Evolutionary conservation across 2,113 vertebrate genomes (phyloP).

Genomic region (Herpailurus yagouaroundi): DNA sequence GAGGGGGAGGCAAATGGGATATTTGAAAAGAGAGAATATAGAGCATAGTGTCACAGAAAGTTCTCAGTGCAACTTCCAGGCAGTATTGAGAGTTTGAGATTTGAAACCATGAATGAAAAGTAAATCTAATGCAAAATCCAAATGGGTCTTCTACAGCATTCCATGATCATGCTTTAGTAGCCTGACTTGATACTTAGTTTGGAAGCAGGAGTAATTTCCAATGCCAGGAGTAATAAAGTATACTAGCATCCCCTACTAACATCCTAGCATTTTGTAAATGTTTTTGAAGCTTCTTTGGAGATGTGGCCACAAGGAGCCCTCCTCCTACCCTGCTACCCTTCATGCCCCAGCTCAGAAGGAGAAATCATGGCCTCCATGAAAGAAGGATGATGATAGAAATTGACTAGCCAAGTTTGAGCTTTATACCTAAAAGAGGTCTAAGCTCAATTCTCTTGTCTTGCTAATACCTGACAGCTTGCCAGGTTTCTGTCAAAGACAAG

Average conservation of each 20-base stretch:
- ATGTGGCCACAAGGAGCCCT: not conserved
- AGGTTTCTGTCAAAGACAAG: not conserved
- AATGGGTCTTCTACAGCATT: not conserved
- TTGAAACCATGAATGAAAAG: not conserved
- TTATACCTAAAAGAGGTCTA: not conserved
- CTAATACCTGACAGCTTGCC: not conserved
- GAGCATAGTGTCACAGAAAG: not conserved
- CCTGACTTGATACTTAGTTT: not conserved
- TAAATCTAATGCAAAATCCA: not conserved
- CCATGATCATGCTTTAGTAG: not conserved
- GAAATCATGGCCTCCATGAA: not conserved
- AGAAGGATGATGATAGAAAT: not conserved
- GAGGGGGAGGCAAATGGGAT: not conserved
- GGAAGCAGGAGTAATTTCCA: not conserved
- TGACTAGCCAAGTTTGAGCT: not conserved
- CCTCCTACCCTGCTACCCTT: not conserved
- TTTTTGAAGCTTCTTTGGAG: not conserved
- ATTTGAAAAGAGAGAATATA: not conserved
- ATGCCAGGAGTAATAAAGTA: not conserved
- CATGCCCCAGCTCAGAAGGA: not conserved
- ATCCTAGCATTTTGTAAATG: not conserved
- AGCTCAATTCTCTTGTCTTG: not conserved
- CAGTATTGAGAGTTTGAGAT: not conserved
- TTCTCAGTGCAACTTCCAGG: not conserved
- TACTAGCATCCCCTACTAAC: not conserved